Percentiles rank a stretch among this genome's conserved stretches.
Evolutionary conservation across 2,113 vertebrate genomes (phyloP).

Genomic region (Willisornis vidua): DNA sequence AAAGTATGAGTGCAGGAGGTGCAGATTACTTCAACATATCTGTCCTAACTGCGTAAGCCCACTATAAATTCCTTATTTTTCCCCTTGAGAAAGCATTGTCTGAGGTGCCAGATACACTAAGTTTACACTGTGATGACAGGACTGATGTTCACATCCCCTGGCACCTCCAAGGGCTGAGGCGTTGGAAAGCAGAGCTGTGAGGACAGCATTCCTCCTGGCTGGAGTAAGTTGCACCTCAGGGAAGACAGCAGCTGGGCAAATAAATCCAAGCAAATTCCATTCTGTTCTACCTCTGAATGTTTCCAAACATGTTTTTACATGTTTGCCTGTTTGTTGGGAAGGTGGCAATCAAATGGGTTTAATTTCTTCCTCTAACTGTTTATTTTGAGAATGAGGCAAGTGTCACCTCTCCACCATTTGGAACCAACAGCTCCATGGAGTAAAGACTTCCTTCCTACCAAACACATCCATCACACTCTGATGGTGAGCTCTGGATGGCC

Average conservation of each 20-base stretch:
- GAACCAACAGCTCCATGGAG: background rate
- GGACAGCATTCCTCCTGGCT: background rate
- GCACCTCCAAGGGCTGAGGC: background rate
- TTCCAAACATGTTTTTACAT: background rate
- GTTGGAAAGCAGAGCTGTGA: rapidly evolving
- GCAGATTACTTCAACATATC: background rate
- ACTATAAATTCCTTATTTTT: background rate
- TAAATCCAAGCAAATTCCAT: background rate
- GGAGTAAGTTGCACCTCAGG: background rate
- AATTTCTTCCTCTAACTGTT: background rate
- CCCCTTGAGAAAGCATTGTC: background rate
- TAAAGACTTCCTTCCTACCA: background rate
- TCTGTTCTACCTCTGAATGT: background rate
- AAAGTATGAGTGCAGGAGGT: background rate
- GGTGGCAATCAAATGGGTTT: background rate
- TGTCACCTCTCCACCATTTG: background rate
- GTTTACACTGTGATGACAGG: background rate
- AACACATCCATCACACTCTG: background rate
- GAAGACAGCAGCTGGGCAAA: background rate
- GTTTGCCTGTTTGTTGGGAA: background rate
- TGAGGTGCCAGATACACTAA: background rate
- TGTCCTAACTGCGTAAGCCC: background rate
- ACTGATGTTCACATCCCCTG: background rate
- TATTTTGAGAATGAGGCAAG: slow-evolving; percentile 2
- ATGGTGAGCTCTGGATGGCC: background rate